Conservation (phyloP, 2,797 vertebrate genomes). For the Enoplosus armatus region DNA sequence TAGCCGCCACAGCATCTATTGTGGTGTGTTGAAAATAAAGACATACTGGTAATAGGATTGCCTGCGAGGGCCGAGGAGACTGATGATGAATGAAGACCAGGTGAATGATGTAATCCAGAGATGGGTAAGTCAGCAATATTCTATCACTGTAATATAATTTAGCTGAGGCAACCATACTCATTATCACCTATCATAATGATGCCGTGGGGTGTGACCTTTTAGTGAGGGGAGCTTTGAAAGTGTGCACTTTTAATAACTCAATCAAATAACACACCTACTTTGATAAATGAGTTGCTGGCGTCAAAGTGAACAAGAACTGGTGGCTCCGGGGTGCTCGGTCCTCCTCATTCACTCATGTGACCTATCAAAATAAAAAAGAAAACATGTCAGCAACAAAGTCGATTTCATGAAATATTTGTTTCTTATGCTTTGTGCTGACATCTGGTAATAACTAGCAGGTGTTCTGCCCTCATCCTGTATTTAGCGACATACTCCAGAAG, state of each 20-base stretch:
- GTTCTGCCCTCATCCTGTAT: background rate
- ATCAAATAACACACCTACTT: slow-evolving; percentile 2
- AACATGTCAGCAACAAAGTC: background rate
- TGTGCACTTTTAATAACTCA: too few species aligned
- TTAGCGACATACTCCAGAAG: slow-evolving; percentile 87
- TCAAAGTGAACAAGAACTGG: background rate
- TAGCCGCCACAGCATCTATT: slow-evolving; percentile 16
- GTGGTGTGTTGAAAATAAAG: slow-evolving; percentile 32
- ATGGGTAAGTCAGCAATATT: slow-evolving; percentile 90
- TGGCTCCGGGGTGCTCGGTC: too few species aligned
- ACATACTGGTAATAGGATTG: slow-evolving; percentile 62
- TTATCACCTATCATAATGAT: background rate
- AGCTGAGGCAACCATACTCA: slow-evolving; percentile 7
- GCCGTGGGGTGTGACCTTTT: background rate
- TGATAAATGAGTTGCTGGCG: background rate
- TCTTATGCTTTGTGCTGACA: background rate
- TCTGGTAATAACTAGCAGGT: background rate
- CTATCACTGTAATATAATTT: background rate
- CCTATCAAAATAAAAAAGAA: background rate
- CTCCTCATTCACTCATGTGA: background rate
- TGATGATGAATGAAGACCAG: slow-evolving; percentile 87
- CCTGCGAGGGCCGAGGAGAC: slow-evolving; percentile 26
- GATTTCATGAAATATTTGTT: background rate
- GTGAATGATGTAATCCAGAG: slow-evolving; percentile 89
- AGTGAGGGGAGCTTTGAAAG: background rate